Base-by-base conservation (phyloP, 2,888 invertebrate genomes). In the Hirtodrosophila trivittata region DNA sequence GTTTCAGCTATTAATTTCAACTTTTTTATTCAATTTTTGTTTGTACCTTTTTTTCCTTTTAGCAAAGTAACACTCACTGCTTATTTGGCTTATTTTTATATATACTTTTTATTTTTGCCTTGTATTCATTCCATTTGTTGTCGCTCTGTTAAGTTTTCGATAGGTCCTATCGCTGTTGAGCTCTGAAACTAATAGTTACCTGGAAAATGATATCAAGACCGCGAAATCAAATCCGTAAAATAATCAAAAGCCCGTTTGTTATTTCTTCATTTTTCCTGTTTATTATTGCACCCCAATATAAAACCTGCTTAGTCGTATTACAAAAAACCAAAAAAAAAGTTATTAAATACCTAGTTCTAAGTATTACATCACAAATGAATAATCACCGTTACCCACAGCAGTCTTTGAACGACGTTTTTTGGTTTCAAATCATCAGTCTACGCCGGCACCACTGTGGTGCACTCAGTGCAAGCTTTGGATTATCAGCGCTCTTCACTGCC, bases 31-130 rank as follows among this genome's bases (percentile, higher is more conserved):
- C 67, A 57, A 58, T 41, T 38, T 69, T 68, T 64, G 56, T 47
- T 51, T 75, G 58, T 45, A 59, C 54, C 32, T 68, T 62, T 65
- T 73, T 64, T 37, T 46, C 50, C 43, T 69, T 70, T 72, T 74
- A 69, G 69, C 74, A 74, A 69, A 72, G 72, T 72, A 72, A 65
- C 74, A 74, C 72, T 69, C 72, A 72, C 72, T 74, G 74, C 70
- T 65, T 72, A 72, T 55, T 60, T 72, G 71, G 55, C 72, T 71
- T 71, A 55, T 66, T 69, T 74, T 77, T 69, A 80, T 75, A 71
- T 78, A 50, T 81, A 80, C 75, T 67, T 77, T 80, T 75, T 77
- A 67, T 71, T 81, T 60, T 67, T 73, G 72, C 64, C 62, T 73
- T 73, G 63, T 67, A 67, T 75, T 75, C 58, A 55, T 56, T 66